Base-by-base conservation (phyloP, 2,888 invertebrate species). In the Ormyrus thymus region DNA sequence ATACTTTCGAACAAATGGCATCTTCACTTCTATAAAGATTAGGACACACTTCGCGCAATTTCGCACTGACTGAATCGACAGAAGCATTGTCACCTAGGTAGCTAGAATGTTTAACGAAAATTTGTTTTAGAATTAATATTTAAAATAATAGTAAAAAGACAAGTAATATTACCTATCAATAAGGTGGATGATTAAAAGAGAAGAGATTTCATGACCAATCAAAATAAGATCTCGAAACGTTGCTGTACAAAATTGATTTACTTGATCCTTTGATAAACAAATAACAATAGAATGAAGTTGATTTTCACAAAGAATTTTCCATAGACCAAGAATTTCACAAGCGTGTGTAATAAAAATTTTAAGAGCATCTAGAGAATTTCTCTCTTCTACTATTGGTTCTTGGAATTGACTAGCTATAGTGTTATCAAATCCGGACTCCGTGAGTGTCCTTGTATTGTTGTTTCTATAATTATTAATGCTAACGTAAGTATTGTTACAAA, bases 1-100 rank as follows among this genome's bases (percentile, higher is more conserved):
- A 29, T 90, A 97, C 97, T 92, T 98, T 98, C 2, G 98, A 97
- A 85, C 97, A 97, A 10, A 97, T 96, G 5, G 98, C 98, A 90
- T 99, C 99, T 91, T 99, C 98, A 85, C 95, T 95, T 82, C 96
- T 95, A 89, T 98, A 99, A 46, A 99, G 92, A 84, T 95, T 95
- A 0, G 99, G 99, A 87, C 99, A 99, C 1, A 97, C 93, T 85
- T 97, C 95, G 65, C 98, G 92, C 74, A 99, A 91, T 87, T 95
- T 95, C 45, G 93, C 92, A 80, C 97, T 98, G 81, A 99, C 97
- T 0, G 96, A 94, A 88, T 97, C 97, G 1, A 98, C 97, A 0
- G 97, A 97, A 0, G 98, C 98, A 88, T 98, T 97, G 89, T 99
- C 99, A 76, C 95, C 95, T 15, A 99, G 92, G 90, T 99, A 99